phyloP scores from a whole-genome alignment of 2,113 vertebrate species.

The Sorex araneus region DNA sequence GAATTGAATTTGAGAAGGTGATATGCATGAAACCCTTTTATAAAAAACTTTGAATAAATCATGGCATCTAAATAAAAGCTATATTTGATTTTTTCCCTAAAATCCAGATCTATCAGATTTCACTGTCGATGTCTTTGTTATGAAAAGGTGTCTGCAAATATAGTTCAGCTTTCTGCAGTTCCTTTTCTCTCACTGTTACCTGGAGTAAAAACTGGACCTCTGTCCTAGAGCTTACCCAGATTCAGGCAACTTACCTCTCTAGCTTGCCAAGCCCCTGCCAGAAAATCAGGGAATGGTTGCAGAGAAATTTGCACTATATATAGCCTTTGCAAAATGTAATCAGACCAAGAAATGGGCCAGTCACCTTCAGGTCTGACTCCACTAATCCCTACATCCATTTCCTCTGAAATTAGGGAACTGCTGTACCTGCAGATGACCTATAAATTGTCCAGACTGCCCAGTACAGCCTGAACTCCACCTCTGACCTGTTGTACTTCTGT shows the following conservation, averaged over 20 bases:
- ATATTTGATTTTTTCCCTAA: not conserved
- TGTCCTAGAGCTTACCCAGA: not conserved
- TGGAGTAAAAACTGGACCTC: not conserved
- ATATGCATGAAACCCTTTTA: too few relatives aligned
- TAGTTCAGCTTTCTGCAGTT: not conserved
- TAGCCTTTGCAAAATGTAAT: not conserved
- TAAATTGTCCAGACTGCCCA: rapidly evolving
- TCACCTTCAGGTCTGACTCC: not conserved
- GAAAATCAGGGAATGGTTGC: not conserved
- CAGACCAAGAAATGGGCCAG: not conserved
- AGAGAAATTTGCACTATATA: not conserved
- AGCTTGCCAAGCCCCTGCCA: not conserved
- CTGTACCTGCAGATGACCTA: rapidly evolving
- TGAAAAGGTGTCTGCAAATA: not conserved
- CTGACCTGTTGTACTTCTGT: not conserved
- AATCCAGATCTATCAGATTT: not conserved
- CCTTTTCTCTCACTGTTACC: not conserved
- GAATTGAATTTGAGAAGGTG: too few relatives aligned
- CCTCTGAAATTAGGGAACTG: not conserved
- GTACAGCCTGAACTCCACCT: rapidly evolving
- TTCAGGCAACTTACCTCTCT: not conserved
- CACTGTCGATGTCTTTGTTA: not conserved
- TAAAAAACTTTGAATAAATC: too few relatives aligned
- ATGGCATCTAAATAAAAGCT: too few relatives aligned
- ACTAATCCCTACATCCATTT: not conserved